Percentiles rank a stretch among this genome's conserved stretches.
Conservation (phyloP, 1,140 invertebrate genomes). For the Frieseomelitta varia region DNA sequence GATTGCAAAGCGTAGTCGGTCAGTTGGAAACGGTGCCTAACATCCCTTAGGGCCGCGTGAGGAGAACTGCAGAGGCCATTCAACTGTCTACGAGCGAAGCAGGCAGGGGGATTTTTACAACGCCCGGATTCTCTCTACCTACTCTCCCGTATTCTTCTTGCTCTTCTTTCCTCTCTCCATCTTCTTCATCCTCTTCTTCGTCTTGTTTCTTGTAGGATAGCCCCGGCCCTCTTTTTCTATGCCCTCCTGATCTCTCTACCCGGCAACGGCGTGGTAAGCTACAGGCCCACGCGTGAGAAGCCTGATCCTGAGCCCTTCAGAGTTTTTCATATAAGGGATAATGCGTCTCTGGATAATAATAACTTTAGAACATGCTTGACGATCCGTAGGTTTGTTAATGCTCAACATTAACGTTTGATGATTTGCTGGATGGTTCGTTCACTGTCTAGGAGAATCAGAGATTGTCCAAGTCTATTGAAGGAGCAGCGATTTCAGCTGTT, state of each 20-base stretch:
- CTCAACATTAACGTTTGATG: background rate
- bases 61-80: slow-evolving; percentile 74
- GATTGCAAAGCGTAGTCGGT: slow-evolving; percentile 37
- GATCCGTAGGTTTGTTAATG: background rate
- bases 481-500: background rate
- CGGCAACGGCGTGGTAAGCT: slow-evolving; percentile 66
- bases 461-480: background rate
- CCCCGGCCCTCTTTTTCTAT: slow-evolving; percentile 60
- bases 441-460: too few relatives aligned
- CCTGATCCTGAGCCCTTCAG: background rate
- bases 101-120: slow-evolving; percentile 71
- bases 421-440: background rate
- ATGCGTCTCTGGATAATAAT: background rate
- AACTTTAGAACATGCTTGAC: background rate
- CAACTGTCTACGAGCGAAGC: slow-evolving; percentile 75
- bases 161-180: slow-evolving; percentile 50
- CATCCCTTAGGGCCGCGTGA: slow-evolving; percentile 69
- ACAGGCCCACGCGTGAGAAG: slow-evolving; percentile 50
- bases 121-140: slow-evolving; percentile 66
- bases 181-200: slow-evolving; percentile 55
- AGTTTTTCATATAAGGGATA: background rate
- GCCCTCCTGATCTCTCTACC: slow-evolving; percentile 64
- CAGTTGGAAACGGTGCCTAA: slow-evolving; percentile 72
- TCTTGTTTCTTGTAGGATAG: slow-evolving; percentile 62
- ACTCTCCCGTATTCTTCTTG: slow-evolving; percentile 58